Base-by-base conservation (phyloP, 2,113 vertebrate species). In the Panthera tigris region DNA sequence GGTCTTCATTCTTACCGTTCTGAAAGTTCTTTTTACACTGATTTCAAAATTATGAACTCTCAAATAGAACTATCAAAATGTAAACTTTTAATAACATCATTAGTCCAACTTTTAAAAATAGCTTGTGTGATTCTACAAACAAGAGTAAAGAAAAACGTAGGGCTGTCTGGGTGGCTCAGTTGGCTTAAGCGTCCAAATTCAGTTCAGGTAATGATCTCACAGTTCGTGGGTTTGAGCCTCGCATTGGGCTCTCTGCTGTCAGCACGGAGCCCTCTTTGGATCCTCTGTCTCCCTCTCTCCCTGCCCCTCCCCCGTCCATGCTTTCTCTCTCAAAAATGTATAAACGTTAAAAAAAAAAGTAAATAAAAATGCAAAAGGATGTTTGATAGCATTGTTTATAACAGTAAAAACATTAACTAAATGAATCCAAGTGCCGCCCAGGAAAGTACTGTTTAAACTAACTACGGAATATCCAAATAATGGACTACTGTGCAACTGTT, bases 361-460 rank as follows among this genome's bases (percentile, higher is more conserved):
- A 97, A 83, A 95, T 39, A 85, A 89, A 95, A 92, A 92, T 48
- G 31, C 4, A 92, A 45, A 95, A 92, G 55, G 33, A 80, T 80
- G 45, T 18, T 79, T 92, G 84, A 79, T 5, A 88, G 21, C 45
- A 91, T 19, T 92, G 39, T 73, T 94, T 80, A 41, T 45, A 94
- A 84, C 9, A 88, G 19, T 71, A 39, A 50, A 18, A 41, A 15
- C 55, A 76, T 65, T 18, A 89, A 89, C 4, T 61, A 82, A 90
- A 39, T 71, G 80, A 74, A 85, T 74, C 27, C 33, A 94, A 84
- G 85, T 76, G 16, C 68, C 33, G n/a, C 76, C 27, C 57, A 89
- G 39, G 48, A 85, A 23, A 69, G 21, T 19, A 79, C 61, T 78
- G 15, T 76, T 88, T 66, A 86, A 88, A 45, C 79, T 76, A 96